These are phyloP conservation scores for Leptogaster cylindrica DNA, from an alignment of 2,888 invertebrate species.

Conservation along the genomic window DNA sequence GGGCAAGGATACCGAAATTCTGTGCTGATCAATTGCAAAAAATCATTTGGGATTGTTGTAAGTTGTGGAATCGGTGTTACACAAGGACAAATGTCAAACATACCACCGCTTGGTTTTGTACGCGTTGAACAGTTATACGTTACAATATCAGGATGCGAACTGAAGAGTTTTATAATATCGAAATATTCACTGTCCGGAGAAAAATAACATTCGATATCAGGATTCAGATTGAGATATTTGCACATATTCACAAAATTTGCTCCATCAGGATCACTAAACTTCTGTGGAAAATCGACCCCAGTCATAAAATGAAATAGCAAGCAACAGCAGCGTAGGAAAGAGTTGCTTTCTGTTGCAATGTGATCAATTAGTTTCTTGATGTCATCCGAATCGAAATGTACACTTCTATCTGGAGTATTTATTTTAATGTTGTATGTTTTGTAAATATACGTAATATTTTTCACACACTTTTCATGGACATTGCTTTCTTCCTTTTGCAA, in stretches of 20 bases:
- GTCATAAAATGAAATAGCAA: constrained; percentile 92
- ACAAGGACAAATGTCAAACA: constrained; percentile 61
- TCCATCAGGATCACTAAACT: constrained; percentile 71
- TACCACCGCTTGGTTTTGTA: constrained; percentile 50
- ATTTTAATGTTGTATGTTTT: neutral
- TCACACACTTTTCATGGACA: no score
- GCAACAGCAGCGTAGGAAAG: constrained; percentile 88
- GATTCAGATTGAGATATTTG: constrained; percentile 80
- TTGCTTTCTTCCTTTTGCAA: no score
- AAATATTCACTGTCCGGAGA: constrained; percentile 55
- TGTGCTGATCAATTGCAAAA: constrained; percentile 94
- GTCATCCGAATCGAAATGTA: constrained; percentile 39
- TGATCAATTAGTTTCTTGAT: constrained; percentile 57
- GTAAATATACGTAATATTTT: no score
- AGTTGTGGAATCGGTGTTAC: constrained; percentile 72
- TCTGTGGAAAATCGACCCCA: constrained; percentile 80
- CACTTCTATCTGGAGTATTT: constrained; percentile 51
- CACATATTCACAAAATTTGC: constrained; percentile 88
- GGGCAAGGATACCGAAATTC: constrained; percentile 94
- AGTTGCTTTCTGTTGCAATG: constrained; percentile 69
- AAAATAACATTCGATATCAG: constrained; percentile 64
- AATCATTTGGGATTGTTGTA: constrained; percentile 86
- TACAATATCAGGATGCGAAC: constrained; percentile 64
- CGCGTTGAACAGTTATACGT: constrained; percentile 55
- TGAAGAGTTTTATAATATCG: constrained; percentile 38